phyloP scores from a whole-genome alignment of 2,113 vertebrate species.

The Leucopternis melanops region DNA sequence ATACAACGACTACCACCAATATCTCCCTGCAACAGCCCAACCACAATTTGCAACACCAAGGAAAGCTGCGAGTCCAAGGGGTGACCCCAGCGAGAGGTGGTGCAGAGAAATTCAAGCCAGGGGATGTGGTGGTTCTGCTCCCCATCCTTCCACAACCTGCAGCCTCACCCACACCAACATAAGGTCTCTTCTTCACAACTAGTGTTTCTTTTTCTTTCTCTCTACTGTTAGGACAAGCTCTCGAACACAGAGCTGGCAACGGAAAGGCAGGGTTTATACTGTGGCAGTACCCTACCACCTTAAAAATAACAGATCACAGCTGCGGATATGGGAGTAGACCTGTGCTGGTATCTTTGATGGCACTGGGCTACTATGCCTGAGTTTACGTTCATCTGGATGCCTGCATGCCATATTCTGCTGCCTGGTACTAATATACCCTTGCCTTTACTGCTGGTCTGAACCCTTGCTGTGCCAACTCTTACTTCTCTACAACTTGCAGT shows the following conservation, averaged over 20 bases:
- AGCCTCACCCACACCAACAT: not conserved
- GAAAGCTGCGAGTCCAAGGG: not conserved
- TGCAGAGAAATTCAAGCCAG: not conserved
- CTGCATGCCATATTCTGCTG: not conserved
- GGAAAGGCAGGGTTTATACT: not conserved
- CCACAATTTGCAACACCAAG: not conserved
- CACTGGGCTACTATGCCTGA: not conserved
- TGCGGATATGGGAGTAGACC: accelerated
- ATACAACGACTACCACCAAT: not conserved
- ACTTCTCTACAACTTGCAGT: not conserved
- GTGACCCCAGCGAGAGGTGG: not conserved
- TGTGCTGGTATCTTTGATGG: not conserved
- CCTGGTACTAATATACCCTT: not conserved
- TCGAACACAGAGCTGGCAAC: not conserved
- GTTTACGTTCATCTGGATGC: accelerated
- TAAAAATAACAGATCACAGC: not conserved
- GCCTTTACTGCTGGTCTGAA: not conserved
- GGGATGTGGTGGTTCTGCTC: not conserved
- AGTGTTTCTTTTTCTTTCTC: not conserved
- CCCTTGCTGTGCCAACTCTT: not conserved
- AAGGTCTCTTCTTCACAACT: not conserved
- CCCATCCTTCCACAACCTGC: not conserved
- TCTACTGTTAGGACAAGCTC: not conserved
- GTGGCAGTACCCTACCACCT: not conserved
- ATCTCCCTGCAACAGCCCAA: not conserved